Evolutionary conservation across 2,113 vertebrate genomes (phyloP).

Genomic region (Sigmodon hispidus): DNA sequence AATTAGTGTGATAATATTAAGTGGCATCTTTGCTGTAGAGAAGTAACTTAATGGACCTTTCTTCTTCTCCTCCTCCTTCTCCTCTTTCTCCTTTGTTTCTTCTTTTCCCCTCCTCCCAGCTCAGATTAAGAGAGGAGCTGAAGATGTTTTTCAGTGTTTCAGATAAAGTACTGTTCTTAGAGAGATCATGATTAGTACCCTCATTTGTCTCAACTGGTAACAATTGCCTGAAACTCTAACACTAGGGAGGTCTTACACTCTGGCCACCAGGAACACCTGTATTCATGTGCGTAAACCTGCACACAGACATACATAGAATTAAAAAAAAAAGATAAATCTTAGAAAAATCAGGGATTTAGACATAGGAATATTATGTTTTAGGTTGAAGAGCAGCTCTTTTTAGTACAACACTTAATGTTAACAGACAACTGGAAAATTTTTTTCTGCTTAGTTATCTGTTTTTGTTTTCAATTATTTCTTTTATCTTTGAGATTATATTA

Average conservation of each 20-base stretch:
- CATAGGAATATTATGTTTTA: constrained; percentile 21
- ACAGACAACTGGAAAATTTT: constrained; percentile 5
- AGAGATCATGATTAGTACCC: neutral
- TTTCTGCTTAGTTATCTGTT: neutral
- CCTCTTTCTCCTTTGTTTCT: too few relatives aligned
- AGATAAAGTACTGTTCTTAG: too few relatives aligned
- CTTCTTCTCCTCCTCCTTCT: too few relatives aligned
- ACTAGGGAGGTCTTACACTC: neutral
- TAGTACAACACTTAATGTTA: neutral
- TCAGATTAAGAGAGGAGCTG: neutral
- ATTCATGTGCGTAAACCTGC: too few relatives aligned
- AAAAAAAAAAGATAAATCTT: neutral
- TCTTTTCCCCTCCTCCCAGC: neutral
- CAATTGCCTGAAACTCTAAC: neutral
- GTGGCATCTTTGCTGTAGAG: neutral
- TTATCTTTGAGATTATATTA: neutral
- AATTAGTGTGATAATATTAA: neutral
- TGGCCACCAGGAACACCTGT: neutral
- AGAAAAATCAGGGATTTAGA: neutral
- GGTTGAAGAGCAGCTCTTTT: constrained; percentile 7
- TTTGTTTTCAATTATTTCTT: neutral
- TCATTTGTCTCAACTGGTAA: neutral
- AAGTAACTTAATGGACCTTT: neutral
- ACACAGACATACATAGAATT: neutral
- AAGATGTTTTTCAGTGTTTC: neutral